Conservation (phyloP, 2,797 vertebrate genomes). For the Hippopotamyrus pictus region DNA sequence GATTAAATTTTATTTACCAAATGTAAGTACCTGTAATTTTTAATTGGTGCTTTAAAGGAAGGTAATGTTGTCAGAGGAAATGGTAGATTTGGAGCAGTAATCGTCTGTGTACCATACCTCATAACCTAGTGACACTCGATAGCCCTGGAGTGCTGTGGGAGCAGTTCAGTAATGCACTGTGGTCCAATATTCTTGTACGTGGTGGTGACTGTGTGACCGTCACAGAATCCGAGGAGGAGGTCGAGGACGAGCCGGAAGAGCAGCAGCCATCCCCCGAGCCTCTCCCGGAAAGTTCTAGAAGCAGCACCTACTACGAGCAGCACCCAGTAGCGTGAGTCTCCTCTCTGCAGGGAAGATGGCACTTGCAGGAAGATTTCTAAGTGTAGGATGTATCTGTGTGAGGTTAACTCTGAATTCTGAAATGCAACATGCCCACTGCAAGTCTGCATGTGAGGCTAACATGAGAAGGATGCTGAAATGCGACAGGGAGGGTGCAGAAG, state of each 20-base stretch:
- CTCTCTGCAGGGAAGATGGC: background rate
- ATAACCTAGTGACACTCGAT: background rate
- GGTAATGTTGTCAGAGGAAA: background rate
- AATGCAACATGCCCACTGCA: background rate
- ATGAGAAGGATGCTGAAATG: background rate
- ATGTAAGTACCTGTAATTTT: background rate
- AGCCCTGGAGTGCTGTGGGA: background rate
- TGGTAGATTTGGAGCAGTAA: background rate
- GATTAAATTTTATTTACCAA: background rate
- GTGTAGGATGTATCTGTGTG: background rate
- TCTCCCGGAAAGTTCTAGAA: constrained; percentile 64
- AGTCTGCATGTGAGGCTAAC: background rate
- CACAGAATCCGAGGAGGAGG: constrained; percentile 74
- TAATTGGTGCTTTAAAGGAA: background rate
- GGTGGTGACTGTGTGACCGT: background rate
- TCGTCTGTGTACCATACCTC: background rate
- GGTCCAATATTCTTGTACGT: background rate
- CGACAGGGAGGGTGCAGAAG: background rate
- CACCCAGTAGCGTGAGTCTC: constrained; percentile 67
- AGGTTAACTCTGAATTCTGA: background rate
- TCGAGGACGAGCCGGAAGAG: constrained; percentile 75
- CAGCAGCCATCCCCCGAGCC: constrained; percentile 71
- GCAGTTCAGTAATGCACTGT: background rate
- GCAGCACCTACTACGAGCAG: constrained; percentile 63
- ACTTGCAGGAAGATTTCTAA: background rate